Evolutionary conservation across 1,140 invertebrate species (phyloP).

Genomic region (Rhopalosiphum padi): DNA sequence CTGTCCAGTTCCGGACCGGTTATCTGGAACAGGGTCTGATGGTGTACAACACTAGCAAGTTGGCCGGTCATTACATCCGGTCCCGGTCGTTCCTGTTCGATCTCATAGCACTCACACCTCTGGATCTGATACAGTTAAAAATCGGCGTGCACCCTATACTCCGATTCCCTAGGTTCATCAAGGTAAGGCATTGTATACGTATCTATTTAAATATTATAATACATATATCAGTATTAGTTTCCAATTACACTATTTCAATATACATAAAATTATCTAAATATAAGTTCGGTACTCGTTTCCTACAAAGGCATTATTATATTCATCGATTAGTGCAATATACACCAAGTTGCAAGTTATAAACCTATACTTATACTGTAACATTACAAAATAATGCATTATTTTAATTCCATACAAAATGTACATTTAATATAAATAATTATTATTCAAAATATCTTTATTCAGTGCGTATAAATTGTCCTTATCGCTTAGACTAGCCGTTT

Average conservation of each 20-base stretch:
- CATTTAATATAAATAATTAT: not conserved
- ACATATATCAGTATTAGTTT: not conserved
- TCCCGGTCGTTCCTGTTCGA: conserved; percentile 89
- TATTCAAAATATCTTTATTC: no score
- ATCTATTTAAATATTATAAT: not conserved
- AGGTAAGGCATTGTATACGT: conserved; percentile 65
- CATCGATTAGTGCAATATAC: no score
- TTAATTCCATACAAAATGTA: not conserved
- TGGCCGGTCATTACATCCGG: conserved; percentile 86
- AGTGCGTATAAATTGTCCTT: no score
- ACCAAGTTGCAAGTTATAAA: no score
- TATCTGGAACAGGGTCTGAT: conserved; percentile 84
- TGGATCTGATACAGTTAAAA: conserved; percentile 85
- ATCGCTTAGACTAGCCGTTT: no score
- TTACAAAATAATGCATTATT: not conserved
- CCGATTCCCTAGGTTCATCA: conserved; percentile 82
- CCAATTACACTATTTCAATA: not conserved
- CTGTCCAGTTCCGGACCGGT: conserved; percentile 92
- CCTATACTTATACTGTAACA: not conserved
- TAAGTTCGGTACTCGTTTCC: not conserved
- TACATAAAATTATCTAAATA: no score
- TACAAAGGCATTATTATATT: not conserved
- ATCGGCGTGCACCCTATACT: conserved; percentile 82
- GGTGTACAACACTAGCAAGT: conserved; percentile 85
- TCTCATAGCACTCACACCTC: conserved; percentile 79